Evolutionary conservation across 2,888 invertebrate species (phyloP).

Genomic region (Anarsia innoxiella): DNA sequence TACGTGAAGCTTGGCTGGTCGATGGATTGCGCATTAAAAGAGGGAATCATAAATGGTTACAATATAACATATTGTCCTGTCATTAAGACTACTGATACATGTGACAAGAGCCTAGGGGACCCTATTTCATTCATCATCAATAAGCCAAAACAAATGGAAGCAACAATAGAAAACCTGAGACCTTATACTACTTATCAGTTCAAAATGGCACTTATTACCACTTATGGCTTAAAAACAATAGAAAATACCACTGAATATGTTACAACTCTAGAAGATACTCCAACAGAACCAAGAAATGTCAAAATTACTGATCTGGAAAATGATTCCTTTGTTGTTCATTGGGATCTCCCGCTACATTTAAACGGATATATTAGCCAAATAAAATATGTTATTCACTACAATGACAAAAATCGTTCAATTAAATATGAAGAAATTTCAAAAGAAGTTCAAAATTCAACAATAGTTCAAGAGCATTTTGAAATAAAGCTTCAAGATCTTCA

Average conservation of each 20-base stretch:
- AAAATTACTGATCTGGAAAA: conserved; percentile 76
- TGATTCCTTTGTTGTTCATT: conserved; percentile 77
- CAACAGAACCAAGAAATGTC: conserved; percentile 75
- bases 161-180: conserved; percentile 77
- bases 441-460: conserved; percentile 52
- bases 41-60: conserved; percentile 83
- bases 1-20: conserved; percentile 80
- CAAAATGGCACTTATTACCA: conserved; percentile 76
- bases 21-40: conserved; percentile 83
- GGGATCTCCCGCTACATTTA: conserved; percentile 80
- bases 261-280: conserved; percentile 82
- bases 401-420: conserved; percentile 27
- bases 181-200: conserved; percentile 86
- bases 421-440: conserved; percentile 29
- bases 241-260: conserved; percentile 74
- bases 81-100: conserved; percentile 67
- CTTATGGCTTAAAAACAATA: conserved; percentile 50
- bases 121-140: conserved; percentile 47
- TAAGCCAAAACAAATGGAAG: conserved; percentile 66
- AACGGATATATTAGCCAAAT: conserved; percentile 79
- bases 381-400: conserved; percentile 78
- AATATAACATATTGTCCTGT: conserved; percentile 84
- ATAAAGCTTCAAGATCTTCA: conserved; percentile 53
- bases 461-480: conserved; percentile 68
- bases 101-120: conserved; percentile 63